phyloP scores from a whole-genome alignment of 2,888 invertebrate genomes.

The Epistrophella euchroma region DNA sequence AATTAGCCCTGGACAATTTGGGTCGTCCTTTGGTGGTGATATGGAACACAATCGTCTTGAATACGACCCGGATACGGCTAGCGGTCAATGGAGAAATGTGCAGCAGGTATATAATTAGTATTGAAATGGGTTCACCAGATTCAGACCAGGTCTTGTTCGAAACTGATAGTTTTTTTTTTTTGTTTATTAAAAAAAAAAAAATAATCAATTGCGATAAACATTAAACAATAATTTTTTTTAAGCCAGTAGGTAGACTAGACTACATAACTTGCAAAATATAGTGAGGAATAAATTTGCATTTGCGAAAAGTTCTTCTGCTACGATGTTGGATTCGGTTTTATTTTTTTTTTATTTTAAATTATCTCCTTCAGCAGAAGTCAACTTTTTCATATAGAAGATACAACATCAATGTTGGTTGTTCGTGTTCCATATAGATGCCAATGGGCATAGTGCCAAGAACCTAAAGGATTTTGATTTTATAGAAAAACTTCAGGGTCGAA shows the following conservation, averaged over 20 bases:
- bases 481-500: neutral
- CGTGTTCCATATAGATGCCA: constrained; percentile 53
- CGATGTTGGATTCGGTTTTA: constrained; percentile 42
- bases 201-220: constrained; percentile 56
- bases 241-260: neutral
- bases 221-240: constrained; percentile 24
- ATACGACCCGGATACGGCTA: constrained; percentile 85
- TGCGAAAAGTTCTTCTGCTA: constrained; percentile 56
- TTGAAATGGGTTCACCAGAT: neutral
- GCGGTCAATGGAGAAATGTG: constrained; percentile 87
- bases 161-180: constrained; percentile 11
- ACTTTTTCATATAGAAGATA: constrained; percentile 19
- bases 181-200: constrained; percentile 53
- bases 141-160: neutral
- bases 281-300: constrained; percentile 66
- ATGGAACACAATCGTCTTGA: constrained; percentile 87
- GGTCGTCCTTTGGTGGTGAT: constrained; percentile 84
- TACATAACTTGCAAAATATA: constrained; percentile 18
- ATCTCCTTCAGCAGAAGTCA: constrained; percentile 66
- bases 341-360: constrained; percentile 41
- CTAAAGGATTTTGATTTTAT: constrained; percentile 45
- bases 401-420: constrained; percentile 29
- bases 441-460: constrained; percentile 71
- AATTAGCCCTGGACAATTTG: constrained; percentile 79
- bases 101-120: constrained; percentile 85